These are phyloP conservation scores for Coracias cyanogaster DNA, from an alignment of 2,797 vertebrate species.

Conservation along the genomic window DNA sequence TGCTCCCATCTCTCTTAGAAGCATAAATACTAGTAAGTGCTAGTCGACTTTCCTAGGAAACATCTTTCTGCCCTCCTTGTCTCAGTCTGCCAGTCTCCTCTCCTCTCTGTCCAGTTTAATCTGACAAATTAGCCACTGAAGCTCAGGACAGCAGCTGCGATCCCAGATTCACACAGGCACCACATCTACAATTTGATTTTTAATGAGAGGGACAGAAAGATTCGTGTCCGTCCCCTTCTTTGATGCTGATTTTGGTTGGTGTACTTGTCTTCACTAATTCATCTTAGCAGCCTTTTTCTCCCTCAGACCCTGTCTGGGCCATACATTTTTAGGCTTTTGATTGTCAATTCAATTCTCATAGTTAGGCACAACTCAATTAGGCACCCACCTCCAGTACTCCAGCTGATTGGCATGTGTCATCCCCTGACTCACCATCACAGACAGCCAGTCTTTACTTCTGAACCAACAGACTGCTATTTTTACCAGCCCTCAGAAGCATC, in stretches of 20 bases:
- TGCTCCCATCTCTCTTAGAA: not conserved
- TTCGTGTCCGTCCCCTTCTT: not conserved
- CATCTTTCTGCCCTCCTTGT: not conserved
- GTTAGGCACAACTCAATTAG: conserved; percentile 1
- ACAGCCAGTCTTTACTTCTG: not conserved
- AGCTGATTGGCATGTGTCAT: conserved; percentile 24
- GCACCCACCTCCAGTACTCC: not conserved
- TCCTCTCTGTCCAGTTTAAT: not conserved
- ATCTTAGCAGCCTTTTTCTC: not conserved
- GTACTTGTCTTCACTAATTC: not conserved
- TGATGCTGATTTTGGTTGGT: not conserved
- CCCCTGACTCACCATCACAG: not conserved
- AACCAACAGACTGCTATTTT: not conserved
- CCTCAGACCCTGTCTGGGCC: not conserved
- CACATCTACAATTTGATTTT: not conserved
- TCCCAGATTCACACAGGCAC: not conserved
- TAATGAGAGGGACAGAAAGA: not conserved
- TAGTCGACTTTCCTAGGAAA: not conserved
- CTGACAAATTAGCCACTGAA: not conserved
- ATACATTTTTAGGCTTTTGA: not conserved
- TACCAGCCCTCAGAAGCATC: not conserved
- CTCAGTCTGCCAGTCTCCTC: not conserved
- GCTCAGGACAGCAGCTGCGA: not conserved
- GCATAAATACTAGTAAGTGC: not conserved
- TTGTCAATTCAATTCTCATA: not conserved